phyloP scores from a whole-genome alignment of 2,888 invertebrate species.

The Hemistola chrysoprasaria region DNA sequence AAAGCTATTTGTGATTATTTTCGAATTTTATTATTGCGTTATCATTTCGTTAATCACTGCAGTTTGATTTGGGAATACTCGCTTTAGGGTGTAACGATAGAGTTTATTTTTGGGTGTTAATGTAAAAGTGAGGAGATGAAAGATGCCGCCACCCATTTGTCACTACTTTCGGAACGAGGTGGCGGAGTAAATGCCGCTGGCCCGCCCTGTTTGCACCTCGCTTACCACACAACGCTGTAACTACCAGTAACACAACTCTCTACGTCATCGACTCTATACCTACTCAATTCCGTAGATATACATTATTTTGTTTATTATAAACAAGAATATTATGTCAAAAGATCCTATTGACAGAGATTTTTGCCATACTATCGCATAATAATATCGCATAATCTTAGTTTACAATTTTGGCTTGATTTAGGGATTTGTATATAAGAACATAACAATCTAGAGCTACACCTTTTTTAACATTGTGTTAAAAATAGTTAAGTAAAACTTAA shows the following conservation, averaged over 20 bases:
- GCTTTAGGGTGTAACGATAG: slow-evolving; percentile 35
- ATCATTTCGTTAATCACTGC: slow-evolving; percentile 64
- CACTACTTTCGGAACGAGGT: slow-evolving; percentile 76
- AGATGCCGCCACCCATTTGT: slow-evolving; percentile 79
- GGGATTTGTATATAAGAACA: too few species aligned
- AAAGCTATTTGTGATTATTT: slow-evolving; percentile 77
- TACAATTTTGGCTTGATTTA: too few species aligned
- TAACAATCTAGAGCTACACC: too few species aligned
- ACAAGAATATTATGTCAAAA: too few species aligned
- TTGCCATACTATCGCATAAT: too few species aligned
- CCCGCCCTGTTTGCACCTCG: slow-evolving; percentile 76
- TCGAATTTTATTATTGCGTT: slow-evolving; percentile 74
- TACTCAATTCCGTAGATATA: too few species aligned
- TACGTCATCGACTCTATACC: background rate
- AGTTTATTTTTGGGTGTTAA: slow-evolving; percentile 39
- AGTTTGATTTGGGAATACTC: slow-evolving; percentile 24
- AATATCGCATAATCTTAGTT: too few species aligned
- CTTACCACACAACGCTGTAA: slow-evolving; percentile 25
- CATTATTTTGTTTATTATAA: too few species aligned
- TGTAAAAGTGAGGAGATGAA: slow-evolving; percentile 62
- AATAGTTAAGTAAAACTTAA: too few species aligned
- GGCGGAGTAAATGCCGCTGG: slow-evolving; percentile 62
- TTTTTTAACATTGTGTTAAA: too few species aligned
- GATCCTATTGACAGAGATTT: too few species aligned
- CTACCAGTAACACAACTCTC: slow-evolving; percentile 7